Conservation (phyloP, 2,113 vertebrate genomes). For the Cyphomyrus plagiostoma region DNA sequence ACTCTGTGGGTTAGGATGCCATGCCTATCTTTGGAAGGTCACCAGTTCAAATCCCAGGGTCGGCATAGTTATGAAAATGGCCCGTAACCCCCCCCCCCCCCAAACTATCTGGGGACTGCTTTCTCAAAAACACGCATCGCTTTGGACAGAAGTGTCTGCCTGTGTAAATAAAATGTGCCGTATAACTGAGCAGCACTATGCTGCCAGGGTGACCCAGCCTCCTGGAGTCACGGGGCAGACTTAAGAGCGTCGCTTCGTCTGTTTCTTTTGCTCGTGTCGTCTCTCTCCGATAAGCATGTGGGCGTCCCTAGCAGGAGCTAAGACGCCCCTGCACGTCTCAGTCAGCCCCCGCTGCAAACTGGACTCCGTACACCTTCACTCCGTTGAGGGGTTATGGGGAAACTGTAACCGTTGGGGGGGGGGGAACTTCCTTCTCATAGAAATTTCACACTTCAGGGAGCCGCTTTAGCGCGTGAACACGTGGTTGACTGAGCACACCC, state of each 20-base stretch:
- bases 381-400: not conserved
- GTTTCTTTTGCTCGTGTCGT: not conserved
- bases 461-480: not conserved
- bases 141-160: not conserved
- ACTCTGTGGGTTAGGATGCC: not conserved
- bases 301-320: not conserved
- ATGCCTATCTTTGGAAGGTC: not conserved
- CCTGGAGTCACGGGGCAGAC: not conserved
- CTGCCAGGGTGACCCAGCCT: not conserved
- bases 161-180: not conserved
- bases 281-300: not conserved
- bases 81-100: not conserved
- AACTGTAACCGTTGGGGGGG: not conserved
- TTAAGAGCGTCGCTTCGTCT: not conserved
- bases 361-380: not conserved
- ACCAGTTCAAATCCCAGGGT: not conserved
- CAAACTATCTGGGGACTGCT: not conserved
- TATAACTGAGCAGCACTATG: not conserved
- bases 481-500: not conserved
- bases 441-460: not conserved
- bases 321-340: not conserved
- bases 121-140: not conserved
- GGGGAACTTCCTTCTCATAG: not conserved
- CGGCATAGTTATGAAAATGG: not conserved
- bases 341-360: not conserved